Base-by-base conservation (phyloP, 2,113 vertebrate genomes). In the Proterorhinus semilunaris region DNA sequence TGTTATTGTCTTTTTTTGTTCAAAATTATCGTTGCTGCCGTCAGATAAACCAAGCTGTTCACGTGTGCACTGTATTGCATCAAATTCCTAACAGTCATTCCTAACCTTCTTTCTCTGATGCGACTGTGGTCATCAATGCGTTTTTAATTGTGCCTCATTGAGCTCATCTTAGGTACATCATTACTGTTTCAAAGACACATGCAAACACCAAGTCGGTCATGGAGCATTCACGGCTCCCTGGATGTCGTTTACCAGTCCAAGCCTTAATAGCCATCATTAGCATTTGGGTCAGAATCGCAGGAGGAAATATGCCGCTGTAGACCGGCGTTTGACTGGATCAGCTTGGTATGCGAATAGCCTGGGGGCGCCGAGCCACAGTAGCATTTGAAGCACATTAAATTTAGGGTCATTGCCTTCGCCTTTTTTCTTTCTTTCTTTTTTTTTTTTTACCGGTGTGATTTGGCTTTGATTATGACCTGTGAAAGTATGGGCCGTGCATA, bases 81-180 rank as follows among this genome's bases (percentile, higher is more conserved):
- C 49, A 55, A 74, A 79, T 27, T 69, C 43, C 46, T 71, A 11
- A 59, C 68, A 71, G 51, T 69, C 69, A 66, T 21, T 65, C 74
- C 48, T 62, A 59, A 45, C 66, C 59, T 49, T 7, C 52, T 76
- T 50, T 59, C 52, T 44, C 6, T 48, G 68, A 55, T 66, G 63
- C 63, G 71, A 69, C 85, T 82, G 83, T 87, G 83, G 69, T 71
- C 65, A 70, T 78, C 82, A 71, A 72, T 86, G 85, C 83, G 64
- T 83, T 88, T 87, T 86, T 83, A 88, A 87, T 86, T 71, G 76
- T 59, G 50, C 55, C 75, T 88, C 78, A 79, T 86, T 91, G 84
- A 75, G 86, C 86, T 91, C 88, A 89, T 91, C 88, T 90, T 76
- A 85, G 76, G 84, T 79, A 89, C 91, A 92, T 91, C 76, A 89